Percentiles rank a stretch among this genome's conserved stretches.
Conservation (phyloP, 2,888 invertebrate genomes). For the Oscheius myriophilus region DNA sequence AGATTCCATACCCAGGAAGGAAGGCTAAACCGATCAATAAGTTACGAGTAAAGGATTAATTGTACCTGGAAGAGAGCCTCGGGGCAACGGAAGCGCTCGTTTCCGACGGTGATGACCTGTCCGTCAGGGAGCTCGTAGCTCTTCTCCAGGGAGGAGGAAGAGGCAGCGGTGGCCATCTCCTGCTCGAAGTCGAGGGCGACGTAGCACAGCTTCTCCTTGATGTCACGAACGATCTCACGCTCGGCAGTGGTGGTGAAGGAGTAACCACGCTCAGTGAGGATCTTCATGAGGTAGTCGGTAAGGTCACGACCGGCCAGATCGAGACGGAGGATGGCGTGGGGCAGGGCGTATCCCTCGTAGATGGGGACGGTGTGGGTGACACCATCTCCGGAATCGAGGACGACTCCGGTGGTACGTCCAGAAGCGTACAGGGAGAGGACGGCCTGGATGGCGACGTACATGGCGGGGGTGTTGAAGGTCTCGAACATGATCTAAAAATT, state of each 20-base stretch:
- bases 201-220: slow-evolving; percentile 93
- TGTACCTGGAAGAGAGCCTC: slow-evolving; percentile 84
- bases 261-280: slow-evolving; percentile 74
- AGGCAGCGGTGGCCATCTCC: slow-evolving; percentile 87
- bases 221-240: slow-evolving; percentile 91
- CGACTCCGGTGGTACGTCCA: slow-evolving; percentile 72
- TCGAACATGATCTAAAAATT: slow-evolving; percentile 84
- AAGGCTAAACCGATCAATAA: slow-evolving; percentile 74
- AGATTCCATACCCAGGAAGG: slow-evolving; percentile 79
- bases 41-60: not conserved
- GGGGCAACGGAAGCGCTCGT: slow-evolving; percentile 86
- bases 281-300: slow-evolving; percentile 76
- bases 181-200: slow-evolving; percentile 98
- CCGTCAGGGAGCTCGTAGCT: slow-evolving; percentile 88
- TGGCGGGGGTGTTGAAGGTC: slow-evolving; percentile 82
- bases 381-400: slow-evolving; percentile 90
- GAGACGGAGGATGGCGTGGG: slow-evolving; percentile 74
- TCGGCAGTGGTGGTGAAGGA: slow-evolving; percentile 71
- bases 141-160: slow-evolving; percentile 89
- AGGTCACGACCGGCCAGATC: slow-evolving; percentile 75
- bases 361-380: slow-evolving; percentile 83
- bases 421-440: slow-evolving; percentile 91
- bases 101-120: slow-evolving; percentile 76
- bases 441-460: slow-evolving; percentile 85
- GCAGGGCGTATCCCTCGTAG: slow-evolving; percentile 80